Evolutionary conservation across 2,113 vertebrate genomes (phyloP).

Genomic region (Urocynchramus pylzowi): DNA sequence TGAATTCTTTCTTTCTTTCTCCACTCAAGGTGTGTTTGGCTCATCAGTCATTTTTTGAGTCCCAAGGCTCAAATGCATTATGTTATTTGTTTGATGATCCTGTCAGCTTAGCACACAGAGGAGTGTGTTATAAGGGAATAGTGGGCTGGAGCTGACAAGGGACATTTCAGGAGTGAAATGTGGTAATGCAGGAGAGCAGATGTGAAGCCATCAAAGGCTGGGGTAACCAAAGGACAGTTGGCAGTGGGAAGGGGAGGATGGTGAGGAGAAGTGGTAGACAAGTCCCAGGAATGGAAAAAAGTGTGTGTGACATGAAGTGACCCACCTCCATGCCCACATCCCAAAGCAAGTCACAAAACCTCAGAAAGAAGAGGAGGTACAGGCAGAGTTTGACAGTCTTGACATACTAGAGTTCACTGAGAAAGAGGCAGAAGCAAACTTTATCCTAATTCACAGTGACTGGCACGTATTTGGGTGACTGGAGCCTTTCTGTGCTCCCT

Average conservation of each 20-base stretch:
- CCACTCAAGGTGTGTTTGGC: not conserved
- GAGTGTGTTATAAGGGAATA: not conserved
- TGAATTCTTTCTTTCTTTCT: not conserved
- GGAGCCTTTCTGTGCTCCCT: not conserved
- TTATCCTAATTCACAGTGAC: not conserved
- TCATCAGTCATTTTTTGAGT: not conserved
- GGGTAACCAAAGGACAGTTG: not conserved
- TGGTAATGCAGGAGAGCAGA: not conserved
- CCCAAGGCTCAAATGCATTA: not conserved
- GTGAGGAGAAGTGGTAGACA: not conserved
- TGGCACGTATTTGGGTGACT: not conserved
- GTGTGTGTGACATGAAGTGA: not conserved
- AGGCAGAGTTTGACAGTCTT: not conserved
- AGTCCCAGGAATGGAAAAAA: not conserved
- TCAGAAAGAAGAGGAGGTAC: not conserved
- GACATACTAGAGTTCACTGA: not conserved
- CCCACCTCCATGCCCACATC: accelerated
- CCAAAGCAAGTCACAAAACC: not conserved
- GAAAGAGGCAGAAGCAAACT: not conserved
- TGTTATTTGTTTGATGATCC: not conserved
- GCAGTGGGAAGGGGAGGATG: not conserved
- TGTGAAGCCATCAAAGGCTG: not conserved
- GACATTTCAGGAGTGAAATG: not conserved
- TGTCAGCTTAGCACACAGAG: not conserved
- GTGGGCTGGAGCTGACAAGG: not conserved